These are phyloP conservation scores for Hippocampus guttulatus DNA, from an alignment of 2,113 vertebrate species.

Conservation along the genomic window DNA sequence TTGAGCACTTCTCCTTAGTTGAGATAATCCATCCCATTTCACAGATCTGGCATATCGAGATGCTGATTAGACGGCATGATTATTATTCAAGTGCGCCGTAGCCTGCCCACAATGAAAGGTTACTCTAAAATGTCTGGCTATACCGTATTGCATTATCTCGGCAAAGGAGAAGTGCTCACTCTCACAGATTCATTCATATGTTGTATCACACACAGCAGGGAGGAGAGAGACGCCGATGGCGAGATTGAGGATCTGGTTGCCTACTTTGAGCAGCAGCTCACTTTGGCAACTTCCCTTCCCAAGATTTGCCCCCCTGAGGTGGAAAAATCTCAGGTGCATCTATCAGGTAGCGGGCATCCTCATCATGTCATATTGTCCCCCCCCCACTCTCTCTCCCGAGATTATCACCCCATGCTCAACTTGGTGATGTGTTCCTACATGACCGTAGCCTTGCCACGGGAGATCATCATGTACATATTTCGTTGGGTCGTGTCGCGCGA, in stretches of 20 bases:
- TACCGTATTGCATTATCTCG: neutral
- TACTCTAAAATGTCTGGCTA: too few relatives aligned
- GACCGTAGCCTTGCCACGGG: slow-evolving; percentile 82
- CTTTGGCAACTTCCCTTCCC: slow-evolving; percentile 78
- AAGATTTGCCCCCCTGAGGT: slow-evolving; percentile 89
- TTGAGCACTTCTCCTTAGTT: too few relatives aligned
- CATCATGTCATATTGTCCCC: neutral
- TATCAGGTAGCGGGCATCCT: slow-evolving; percentile 77
- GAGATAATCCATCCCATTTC: too few relatives aligned
- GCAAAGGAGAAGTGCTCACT: neutral
- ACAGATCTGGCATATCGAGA: too few relatives aligned
- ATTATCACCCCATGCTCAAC: neutral
- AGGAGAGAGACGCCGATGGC: slow-evolving; percentile 77
- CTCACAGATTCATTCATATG: neutral
- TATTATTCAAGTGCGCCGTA: too few relatives aligned
- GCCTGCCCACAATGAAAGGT: too few relatives aligned
- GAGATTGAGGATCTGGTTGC: slow-evolving; percentile 87
- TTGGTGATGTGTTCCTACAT: slow-evolving; percentile 17
- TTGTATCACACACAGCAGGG: slow-evolving; percentile 73
- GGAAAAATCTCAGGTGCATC: slow-evolving; percentile 83
- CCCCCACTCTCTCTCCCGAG: too few relatives aligned
- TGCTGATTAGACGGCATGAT: too few relatives aligned
- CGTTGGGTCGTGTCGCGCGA: slow-evolving; percentile 98
- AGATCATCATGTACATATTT: slow-evolving; percentile 97
- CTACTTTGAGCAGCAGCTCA: slow-evolving; percentile 90